phyloP scores from a whole-genome alignment of 2,888 invertebrate genomes.

The Cartodere bifasciata region DNA sequence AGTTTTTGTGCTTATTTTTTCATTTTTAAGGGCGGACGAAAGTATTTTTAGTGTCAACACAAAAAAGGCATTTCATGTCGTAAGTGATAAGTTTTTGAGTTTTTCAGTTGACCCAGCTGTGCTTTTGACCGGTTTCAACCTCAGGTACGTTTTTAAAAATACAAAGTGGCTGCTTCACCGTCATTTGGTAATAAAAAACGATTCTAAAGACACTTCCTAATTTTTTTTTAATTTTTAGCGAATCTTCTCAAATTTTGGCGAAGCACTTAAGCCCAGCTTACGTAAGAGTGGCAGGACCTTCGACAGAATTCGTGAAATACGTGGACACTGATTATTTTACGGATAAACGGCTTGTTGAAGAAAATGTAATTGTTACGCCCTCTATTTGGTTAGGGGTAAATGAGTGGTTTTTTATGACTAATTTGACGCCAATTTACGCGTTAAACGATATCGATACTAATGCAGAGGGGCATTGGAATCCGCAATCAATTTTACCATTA shows the following conservation, averaged over 20 bases:
- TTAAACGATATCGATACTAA: slow-evolving; percentile 46
- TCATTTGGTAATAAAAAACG: too few species aligned
- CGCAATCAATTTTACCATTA: slow-evolving; percentile 51
- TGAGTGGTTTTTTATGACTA: slow-evolving; percentile 42
- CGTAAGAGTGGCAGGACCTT: slow-evolving; percentile 59
- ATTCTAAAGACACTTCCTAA: slow-evolving; percentile 1
- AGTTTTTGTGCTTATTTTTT: too few species aligned
- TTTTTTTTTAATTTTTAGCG: slow-evolving; percentile 30
- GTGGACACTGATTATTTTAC: slow-evolving; percentile 18
- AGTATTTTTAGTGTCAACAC: slow-evolving; percentile 39
- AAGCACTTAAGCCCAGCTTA: slow-evolving; percentile 57
- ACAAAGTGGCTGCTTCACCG: neutral
- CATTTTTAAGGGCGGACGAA: too few species aligned
- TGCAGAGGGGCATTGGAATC: slow-evolving; percentile 50
- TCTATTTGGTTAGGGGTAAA: slow-evolving; percentile 32
- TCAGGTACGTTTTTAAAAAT: slow-evolving; percentile 30
- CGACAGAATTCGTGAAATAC: slow-evolving; percentile 38
- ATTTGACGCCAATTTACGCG: slow-evolving; percentile 55
- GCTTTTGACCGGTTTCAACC: slow-evolving; percentile 38
- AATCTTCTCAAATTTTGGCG: slow-evolving; percentile 51
- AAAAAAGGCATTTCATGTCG: slow-evolving; percentile 47
- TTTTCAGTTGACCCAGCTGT: slow-evolving; percentile 58
- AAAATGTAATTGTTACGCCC: slow-evolving; percentile 26
- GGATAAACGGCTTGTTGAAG: slow-evolving; percentile 15
- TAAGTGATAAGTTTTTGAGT: slow-evolving; percentile 60